Conservation (phyloP, 1,140 invertebrate species). For the Nylanderia fulva region DNA sequence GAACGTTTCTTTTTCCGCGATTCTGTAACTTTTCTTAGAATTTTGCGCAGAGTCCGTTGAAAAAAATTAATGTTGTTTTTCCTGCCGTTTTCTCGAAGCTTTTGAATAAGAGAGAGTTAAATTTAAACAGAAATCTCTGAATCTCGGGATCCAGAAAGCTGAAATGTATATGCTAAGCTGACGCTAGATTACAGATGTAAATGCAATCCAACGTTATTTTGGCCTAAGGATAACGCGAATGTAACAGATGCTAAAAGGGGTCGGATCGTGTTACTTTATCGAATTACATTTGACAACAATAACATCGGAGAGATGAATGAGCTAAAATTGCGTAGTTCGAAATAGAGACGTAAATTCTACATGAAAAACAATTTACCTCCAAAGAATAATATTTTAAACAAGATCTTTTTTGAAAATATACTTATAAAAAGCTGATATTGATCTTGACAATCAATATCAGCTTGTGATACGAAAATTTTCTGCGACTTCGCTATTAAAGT, state of each 20-base stretch:
- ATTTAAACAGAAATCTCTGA: neutral
- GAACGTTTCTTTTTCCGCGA: neutral
- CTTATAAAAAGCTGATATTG: no score
- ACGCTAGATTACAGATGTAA: slow-evolving; percentile 18
- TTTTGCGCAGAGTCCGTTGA: no score
- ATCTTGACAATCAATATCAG: no score
- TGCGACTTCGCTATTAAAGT: no score
- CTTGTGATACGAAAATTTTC: neutral
- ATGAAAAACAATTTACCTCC: neutral
- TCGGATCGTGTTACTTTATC: slow-evolving; percentile 23
- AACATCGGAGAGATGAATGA: slow-evolving; percentile 11
- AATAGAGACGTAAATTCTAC: slow-evolving; percentile 29
- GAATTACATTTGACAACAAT: slow-evolving; percentile 31
- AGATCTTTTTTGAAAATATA: no score
- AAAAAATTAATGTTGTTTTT: no score
- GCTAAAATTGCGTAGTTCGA: neutral
- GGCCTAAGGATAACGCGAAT: slow-evolving; percentile 8
- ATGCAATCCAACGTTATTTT: slow-evolving; percentile 37
- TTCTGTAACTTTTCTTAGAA: neutral
- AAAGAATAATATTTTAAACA: neutral
- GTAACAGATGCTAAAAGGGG: neutral
- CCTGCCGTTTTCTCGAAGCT: neutral
- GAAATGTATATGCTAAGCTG: slow-evolving; percentile 6
- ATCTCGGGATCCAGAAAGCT: neutral
- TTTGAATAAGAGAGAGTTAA: slow-evolving; percentile 11